A percentile compares a stretch with the other conserved stretches of the same genome.
phyloP scores from a whole-genome alignment of 2,797 vertebrate species.

The Spondyliosoma cantharus region DNA sequence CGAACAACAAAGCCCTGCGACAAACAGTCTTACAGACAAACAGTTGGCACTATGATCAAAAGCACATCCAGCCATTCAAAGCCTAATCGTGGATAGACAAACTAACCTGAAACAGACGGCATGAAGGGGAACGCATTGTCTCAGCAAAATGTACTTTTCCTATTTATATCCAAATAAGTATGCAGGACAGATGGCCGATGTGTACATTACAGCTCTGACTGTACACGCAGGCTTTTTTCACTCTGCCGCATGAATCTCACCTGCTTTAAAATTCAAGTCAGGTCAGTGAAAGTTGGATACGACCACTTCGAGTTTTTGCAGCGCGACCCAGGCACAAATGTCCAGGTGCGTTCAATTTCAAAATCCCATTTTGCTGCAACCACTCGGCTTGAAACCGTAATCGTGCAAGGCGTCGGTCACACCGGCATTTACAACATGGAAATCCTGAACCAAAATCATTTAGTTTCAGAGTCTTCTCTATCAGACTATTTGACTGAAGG shows the following conservation, averaged over 20 bases:
- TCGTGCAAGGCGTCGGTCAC: too few species aligned
- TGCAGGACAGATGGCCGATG: conserved; percentile 58
- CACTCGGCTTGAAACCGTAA: too few species aligned
- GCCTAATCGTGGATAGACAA: conserved; percentile 59
- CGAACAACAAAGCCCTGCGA: conserved; percentile 66
- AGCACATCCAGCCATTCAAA: conserved; percentile 58
- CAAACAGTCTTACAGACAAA: conserved; percentile 58
- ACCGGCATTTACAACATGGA: not conserved
- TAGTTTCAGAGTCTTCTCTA: not conserved
- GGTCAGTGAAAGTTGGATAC: not conserved
- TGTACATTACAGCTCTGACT: not conserved
- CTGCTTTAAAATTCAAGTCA: conserved; percentile 8
- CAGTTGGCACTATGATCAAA: conserved; percentile 72
- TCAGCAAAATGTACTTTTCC: conserved; percentile 55
- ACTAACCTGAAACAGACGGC: conserved; percentile 58
- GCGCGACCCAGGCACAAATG: not conserved
- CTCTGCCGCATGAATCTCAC: not conserved
- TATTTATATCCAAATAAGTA: conserved; percentile 56
- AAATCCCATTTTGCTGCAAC: not conserved
- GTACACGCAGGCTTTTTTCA: not conserved
- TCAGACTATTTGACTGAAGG: not conserved
- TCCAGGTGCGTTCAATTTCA: not conserved
- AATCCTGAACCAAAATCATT: not conserved
- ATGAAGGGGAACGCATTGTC: conserved; percentile 54
- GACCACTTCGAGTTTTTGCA: not conserved